Base-by-base conservation (phyloP, 2,797 vertebrate genomes). In the Cyprinodon diabolis region DNA sequence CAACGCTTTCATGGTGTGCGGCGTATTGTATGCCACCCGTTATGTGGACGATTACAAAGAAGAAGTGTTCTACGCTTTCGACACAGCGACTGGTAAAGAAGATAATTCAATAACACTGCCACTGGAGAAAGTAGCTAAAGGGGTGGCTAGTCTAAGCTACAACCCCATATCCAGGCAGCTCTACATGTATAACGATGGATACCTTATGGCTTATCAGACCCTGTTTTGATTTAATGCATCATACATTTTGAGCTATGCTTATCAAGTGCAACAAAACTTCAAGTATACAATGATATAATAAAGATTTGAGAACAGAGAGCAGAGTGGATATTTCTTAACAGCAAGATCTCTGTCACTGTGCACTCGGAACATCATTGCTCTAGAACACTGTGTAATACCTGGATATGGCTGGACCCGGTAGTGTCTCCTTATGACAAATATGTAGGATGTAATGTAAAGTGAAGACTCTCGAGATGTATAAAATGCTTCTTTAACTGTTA, bases 51-150 rank as follows among this genome's bases (percentile, higher is more conserved):
- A 85, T 0, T 71, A 76, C 71, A 76, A 1, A 0, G 94, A 95
- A 56, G 94, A 94, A 84, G 90, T 95, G 37, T 95, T 94, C 86
- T 95, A 93, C 3, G 94, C 93, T 21, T 95, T 95, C 0, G 90
- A 95, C 87, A 93, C 93, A 0, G 79, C 72, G 1, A 91, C 92
- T 0, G 93, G 94, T 14, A 71, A 30, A 54, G 93, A 95, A 71
- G 91, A 91, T 85, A 91, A 91, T 86, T 69, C 77, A 0, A 84
- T 95, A 0, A 62, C 80, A 0, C 66, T 95, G 68, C 81, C 75
- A 0, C 71, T 95, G 75, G 89, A 94, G 83, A 95, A 95, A 68
- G 84, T 95, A 4, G 77, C 78, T 0, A 86, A 89, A 4, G 90
- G 88, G 4, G 77, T 94, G 40, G 89, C 94, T 68, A 95, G 91